Percentiles rank a stretch among this genome's conserved stretches.
These are phyloP conservation scores for Stomorhina lunata DNA, from an alignment of 2,888 invertebrate species.

Conservation along the genomic window DNA sequence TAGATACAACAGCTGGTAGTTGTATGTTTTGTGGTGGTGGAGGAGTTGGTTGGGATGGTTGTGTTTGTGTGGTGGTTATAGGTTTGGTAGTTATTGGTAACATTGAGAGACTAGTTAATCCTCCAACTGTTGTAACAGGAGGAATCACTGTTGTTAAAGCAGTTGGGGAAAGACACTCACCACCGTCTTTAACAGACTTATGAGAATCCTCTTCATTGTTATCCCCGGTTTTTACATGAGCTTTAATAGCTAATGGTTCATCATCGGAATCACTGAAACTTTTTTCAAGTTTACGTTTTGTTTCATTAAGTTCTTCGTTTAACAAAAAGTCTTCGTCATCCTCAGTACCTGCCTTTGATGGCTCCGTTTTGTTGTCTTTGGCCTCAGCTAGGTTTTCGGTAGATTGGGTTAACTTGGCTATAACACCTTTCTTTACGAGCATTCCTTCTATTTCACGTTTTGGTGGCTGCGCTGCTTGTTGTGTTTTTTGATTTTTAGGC, in stretches of 20 bases:
- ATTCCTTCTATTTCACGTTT: constrained; percentile 77
- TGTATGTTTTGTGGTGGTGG: too few species aligned
- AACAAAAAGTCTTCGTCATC: constrained; percentile 77
- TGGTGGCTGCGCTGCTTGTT: constrained; percentile 53
- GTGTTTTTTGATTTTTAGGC: constrained; percentile 70
- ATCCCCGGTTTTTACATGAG: constrained; percentile 76
- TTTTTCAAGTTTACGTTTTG: constrained; percentile 78
- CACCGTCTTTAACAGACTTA: constrained; percentile 60
- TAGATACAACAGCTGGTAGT: not conserved
- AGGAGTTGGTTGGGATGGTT: constrained; percentile 6
- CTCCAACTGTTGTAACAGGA: constrained; percentile 15
- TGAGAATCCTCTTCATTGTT: constrained; percentile 68
- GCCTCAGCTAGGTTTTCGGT: constrained; percentile 61
- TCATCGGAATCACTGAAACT: constrained; percentile 85
- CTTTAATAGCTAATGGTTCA: constrained; percentile 83
- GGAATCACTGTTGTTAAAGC: constrained; percentile 36
- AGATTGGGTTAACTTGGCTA: constrained; percentile 70
- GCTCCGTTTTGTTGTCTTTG: constrained; percentile 64
- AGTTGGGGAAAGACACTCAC: constrained; percentile 13
- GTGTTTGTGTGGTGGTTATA: constrained; percentile 24
- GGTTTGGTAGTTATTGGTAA: constrained; percentile 74
- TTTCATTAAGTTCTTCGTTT: constrained; percentile 76
- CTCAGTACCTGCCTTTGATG: constrained; percentile 68
- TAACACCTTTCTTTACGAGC: constrained; percentile 76
- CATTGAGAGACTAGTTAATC: constrained; percentile 70